phyloP scores from a whole-genome alignment of 2,113 vertebrate genomes.

The Passer montanus region DNA sequence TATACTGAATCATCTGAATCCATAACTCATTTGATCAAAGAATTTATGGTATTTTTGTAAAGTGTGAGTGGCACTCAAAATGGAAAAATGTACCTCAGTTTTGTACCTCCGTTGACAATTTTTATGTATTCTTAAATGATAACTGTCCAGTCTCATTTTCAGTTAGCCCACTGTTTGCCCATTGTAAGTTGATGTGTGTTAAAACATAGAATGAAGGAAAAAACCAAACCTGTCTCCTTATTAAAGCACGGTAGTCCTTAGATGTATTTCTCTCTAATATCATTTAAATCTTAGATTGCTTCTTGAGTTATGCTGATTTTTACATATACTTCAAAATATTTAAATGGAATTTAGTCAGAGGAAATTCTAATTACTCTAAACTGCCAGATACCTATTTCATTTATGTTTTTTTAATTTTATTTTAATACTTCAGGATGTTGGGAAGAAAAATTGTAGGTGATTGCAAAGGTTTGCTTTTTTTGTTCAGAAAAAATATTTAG shows the following conservation, averaged over 20 bases:
- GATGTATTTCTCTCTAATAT: not conserved
- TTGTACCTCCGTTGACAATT: not conserved
- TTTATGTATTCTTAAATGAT: not conserved
- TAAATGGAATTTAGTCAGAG: slow-evolving; percentile 62
- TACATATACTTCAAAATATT: slow-evolving; percentile 56
- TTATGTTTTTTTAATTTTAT: slow-evolving; percentile 23
- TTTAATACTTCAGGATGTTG: slow-evolving; percentile 42
- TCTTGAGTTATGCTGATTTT: slow-evolving; percentile 63
- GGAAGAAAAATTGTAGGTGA: slow-evolving; percentile 50
- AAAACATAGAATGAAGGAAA: not conserved
- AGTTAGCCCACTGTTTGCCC: not conserved
- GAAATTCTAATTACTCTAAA: slow-evolving; percentile 63
- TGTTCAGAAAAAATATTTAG: slow-evolving; percentile 9
- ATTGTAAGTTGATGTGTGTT: not conserved
- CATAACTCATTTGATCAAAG: not conserved
- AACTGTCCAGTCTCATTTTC: not conserved
- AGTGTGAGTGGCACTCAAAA: not conserved
- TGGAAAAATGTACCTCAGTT: not conserved
- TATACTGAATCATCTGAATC: not conserved
- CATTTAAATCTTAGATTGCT: slow-evolving; percentile 39
- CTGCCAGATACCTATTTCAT: slow-evolving; percentile 15
- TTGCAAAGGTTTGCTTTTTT: slow-evolving; percentile 50
- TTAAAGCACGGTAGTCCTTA: not conserved
- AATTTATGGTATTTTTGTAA: not conserved
- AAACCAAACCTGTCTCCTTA: not conserved